phyloP scores from a whole-genome alignment of 2,797 vertebrate species.

The Tapirus indicus region DNA sequence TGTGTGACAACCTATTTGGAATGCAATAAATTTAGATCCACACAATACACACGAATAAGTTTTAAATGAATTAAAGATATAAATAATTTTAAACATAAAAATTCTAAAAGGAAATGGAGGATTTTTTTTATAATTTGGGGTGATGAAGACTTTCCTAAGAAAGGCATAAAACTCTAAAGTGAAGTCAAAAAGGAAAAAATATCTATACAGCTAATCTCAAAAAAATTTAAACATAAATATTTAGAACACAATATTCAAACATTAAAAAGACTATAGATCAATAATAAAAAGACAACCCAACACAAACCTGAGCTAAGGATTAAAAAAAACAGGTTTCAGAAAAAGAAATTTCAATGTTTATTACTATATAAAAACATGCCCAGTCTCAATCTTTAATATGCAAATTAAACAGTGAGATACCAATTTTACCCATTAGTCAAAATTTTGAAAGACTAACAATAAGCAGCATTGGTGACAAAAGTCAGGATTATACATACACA shows the following conservation, averaged over 20 bases:
- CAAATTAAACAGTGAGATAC: neutral
- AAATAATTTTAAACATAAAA: neutral
- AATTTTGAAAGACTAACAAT: neutral
- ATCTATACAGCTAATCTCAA: neutral
- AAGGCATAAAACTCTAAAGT: neutral
- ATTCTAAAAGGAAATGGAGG: neutral
- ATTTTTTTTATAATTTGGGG: neutral
- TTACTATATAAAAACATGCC: neutral
- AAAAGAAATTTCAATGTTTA: conserved; percentile 26
- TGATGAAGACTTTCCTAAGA: neutral
- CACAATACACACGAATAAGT: neutral
- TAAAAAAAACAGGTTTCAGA: neutral
- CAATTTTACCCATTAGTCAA: neutral
- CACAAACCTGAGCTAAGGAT: neutral
- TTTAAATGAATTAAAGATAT: neutral
- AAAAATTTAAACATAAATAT: neutral
- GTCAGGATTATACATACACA: neutral
- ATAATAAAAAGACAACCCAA: neutral
- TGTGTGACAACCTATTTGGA: neutral
- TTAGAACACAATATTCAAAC: neutral
- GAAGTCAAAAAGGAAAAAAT: neutral
- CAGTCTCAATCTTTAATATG: neutral
- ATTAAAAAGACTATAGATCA: neutral
- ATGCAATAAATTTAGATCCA: neutral
- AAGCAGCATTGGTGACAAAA: neutral